Evolutionary conservation across 2,797 vertebrate genomes (phyloP).

Genomic region (Semaprochilodus insignis): DNA sequence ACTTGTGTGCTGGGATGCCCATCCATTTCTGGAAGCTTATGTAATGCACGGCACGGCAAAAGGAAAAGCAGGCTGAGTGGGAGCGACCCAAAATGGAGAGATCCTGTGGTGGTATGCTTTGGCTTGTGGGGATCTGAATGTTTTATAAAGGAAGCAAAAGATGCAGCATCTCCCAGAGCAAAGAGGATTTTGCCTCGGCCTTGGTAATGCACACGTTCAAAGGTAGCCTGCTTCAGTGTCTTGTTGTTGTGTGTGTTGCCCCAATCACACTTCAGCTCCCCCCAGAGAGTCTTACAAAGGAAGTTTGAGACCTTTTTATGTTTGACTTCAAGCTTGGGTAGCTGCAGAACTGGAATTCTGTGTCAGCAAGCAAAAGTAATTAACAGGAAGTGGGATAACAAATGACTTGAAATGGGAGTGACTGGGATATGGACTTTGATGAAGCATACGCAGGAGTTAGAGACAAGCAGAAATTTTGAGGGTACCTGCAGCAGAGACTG

Average conservation of each 20-base stretch:
- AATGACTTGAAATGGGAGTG: neutral
- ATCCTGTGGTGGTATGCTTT: neutral
- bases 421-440: neutral
- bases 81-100: slow-evolving; percentile 10
- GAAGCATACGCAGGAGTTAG: neutral
- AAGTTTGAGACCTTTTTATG: neutral
- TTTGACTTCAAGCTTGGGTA: neutral
- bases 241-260: neutral
- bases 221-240: neutral
- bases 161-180: neutral
- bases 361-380: slow-evolving; percentile 11
- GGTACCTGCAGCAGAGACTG: neutral
- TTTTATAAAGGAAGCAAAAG: slow-evolving; percentile 2
- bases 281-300: neutral
- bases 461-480: neutral
- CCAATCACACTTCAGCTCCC: neutral
- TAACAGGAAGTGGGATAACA: neutral
- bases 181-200: neutral
- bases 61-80: slow-evolving; percentile 31
- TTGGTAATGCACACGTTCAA: slow-evolving; percentile 2
- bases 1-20: slow-evolving; percentile 46
- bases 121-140: slow-evolving; percentile 6
- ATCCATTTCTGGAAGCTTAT: slow-evolving; percentile 52
- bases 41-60: slow-evolving; percentile 54
- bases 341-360: neutral